Evolutionary conservation across 92 coral and sea anemone species (phyloP).

Genomic region (Umimayanthus chanpuru): DNA sequence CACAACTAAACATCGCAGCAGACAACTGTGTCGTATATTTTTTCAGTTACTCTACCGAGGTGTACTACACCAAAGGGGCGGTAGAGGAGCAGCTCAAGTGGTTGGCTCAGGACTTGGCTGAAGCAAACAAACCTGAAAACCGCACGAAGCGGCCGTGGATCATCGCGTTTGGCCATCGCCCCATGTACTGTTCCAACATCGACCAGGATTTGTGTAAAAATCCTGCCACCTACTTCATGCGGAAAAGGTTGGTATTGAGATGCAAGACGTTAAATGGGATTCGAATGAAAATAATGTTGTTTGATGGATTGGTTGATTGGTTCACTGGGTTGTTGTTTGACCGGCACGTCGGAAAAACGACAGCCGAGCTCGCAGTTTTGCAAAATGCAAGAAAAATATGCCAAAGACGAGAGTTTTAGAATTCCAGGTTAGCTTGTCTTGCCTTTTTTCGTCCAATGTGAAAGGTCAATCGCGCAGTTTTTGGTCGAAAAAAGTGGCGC

Average conservation of each 20-base stretch:
- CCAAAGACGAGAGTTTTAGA: too few species aligned
- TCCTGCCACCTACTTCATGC: conserved; percentile 59
- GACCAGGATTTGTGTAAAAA: conserved; percentile 71
- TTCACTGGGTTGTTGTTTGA: too few species aligned
- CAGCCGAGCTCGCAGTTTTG: too few species aligned
- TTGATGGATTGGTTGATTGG: too few species aligned
- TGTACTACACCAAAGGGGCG: conserved; percentile 66
- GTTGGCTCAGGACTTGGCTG: conserved; percentile 67
- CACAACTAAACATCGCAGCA: not conserved
- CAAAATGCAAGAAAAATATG: too few species aligned
- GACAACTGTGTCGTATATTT: not conserved
- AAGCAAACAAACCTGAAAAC: conserved; percentile 74
- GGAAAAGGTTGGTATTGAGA: conserved; percentile 57
- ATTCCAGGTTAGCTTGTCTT: too few species aligned
- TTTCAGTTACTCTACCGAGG: conserved; percentile 75
- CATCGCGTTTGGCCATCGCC: conserved; percentile 83
- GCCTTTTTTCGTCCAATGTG: too few species aligned
- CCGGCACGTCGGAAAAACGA: too few species aligned
- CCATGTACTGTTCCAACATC: conserved; percentile 88
- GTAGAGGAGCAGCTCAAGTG: conserved; percentile 65
- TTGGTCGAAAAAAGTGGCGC: too few species aligned
- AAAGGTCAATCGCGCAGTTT: too few species aligned
- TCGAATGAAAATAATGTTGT: not conserved
- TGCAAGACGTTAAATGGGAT: not conserved
- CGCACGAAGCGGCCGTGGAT: conserved; percentile 76